phyloP scores from a whole-genome alignment of 2,888 invertebrate species.

The Malthinus seriepunctatus region DNA sequence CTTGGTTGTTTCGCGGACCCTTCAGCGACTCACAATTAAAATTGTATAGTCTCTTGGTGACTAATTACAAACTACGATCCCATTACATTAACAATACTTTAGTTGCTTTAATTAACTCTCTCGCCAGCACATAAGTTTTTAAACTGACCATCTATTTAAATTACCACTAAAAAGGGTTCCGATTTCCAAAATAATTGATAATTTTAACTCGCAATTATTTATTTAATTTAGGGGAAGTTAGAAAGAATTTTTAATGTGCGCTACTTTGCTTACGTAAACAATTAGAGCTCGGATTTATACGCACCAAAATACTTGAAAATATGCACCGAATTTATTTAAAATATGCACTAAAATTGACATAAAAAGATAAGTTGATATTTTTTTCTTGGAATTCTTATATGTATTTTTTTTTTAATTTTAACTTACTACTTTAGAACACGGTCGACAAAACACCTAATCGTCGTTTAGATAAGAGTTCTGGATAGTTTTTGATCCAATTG shows the following conservation, averaged over 20 bases:
- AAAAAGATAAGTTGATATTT: too few relatives aligned
- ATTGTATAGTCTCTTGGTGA: constrained; percentile 28
- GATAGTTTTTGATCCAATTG: too few relatives aligned
- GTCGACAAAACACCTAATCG: too few relatives aligned
- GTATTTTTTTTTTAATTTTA: too few relatives aligned
- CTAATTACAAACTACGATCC: constrained; percentile 28
- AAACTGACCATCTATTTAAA: constrained; percentile 18
- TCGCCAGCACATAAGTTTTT: not conserved
- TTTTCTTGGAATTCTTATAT: too few relatives aligned
- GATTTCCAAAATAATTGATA: constrained; percentile 5
- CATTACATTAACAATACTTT: constrained; percentile 21
- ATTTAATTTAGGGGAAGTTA: too few relatives aligned
- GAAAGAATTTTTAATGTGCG: constrained; percentile 3
- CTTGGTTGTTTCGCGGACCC: constrained; percentile 26
- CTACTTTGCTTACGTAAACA: not conserved
- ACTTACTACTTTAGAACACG: too few relatives aligned
- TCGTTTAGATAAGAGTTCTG: too few relatives aligned
- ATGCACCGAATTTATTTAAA: too few relatives aligned
- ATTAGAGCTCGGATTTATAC: too few relatives aligned
- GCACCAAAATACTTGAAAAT: too few relatives aligned
- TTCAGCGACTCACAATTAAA: constrained; percentile 26
- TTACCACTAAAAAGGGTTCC: not conserved
- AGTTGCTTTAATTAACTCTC: constrained; percentile 18
- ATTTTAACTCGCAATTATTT: not conserved
- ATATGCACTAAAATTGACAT: too few relatives aligned